Conservation (phyloP, 2,888 invertebrate species). For the Rhamphomyia laevipes region DNA sequence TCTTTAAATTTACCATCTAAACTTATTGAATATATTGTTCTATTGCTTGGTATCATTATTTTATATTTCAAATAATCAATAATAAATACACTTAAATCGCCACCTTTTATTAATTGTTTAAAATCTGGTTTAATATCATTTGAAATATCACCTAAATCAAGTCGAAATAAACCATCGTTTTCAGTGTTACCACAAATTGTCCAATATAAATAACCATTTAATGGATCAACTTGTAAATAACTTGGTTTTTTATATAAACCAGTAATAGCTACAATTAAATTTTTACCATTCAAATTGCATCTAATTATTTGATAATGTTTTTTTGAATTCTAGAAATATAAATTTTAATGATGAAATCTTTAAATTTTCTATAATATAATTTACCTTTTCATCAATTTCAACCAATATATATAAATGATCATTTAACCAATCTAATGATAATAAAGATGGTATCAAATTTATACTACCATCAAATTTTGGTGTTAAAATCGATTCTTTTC, state of each 20-base stretch:
- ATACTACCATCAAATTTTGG: conserved; percentile 43
- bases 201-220: conserved; percentile 86
- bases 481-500: conserved; percentile 39
- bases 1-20: conserved; percentile 67
- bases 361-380: conserved; percentile 15
- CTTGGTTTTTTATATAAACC: conserved; percentile 58
- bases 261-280: conserved; percentile 56
- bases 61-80: conserved; percentile 74
- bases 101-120: conserved; percentile 49
- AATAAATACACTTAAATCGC: conserved; percentile 66
- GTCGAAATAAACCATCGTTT: conserved; percentile 54
- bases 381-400: conserved; percentile 46
- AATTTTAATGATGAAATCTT: conserved; percentile 19
- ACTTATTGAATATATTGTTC: conserved; percentile 69
- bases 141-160: conserved; percentile 65
- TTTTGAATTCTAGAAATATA: conserved; percentile 8
- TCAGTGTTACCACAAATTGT: conserved; percentile 41
- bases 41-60: conserved; percentile 62
- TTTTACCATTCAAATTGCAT: conserved; percentile 62
- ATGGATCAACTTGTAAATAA: conserved; percentile 82
- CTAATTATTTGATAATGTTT: conserved; percentile 61
- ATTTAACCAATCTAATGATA: conserved; percentile 84
- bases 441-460: conserved; percentile 51
- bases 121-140: conserved; percentile 61
- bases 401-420: conserved; percentile 72